Evolutionary conservation across 2,113 vertebrate species (phyloP), one percentile per base, ranked within the genome.

Genomic region (Oenanthe melanoleuca): DNA sequence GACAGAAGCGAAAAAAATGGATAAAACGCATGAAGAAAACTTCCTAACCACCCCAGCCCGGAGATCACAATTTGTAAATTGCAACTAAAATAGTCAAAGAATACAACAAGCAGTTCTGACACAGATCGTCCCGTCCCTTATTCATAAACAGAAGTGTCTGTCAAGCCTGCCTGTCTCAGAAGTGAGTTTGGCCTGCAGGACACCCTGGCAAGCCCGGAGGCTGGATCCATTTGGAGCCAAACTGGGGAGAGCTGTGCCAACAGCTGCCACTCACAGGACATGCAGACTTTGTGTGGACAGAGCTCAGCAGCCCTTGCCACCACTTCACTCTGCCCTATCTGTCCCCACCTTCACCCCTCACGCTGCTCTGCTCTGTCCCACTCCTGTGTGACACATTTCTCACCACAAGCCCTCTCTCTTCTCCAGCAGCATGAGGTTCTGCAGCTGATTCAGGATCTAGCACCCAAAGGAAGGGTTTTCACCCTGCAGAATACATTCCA

Each of bases 71-170:
- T 70, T 77, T 92, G 65, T 8, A 57, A 42, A 21, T 28, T 37
- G 57, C 22, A 45, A 22, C 33, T 65, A 38, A 61, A 85, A 53
- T 20, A 45, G 34, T 47, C 5, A 8, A n/a, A 57, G 59, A 53
- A 34, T 44, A 14, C 31, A 33, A 21, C 0, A 1, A 42, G 57
- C 28, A 1, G 26, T 47, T 55, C 38, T n/a, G 71, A 66, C 73
- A 38, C 16, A 15, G 24, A 8, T 52, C 29, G 9, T 49, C 19
- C 38, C 73, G 38, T 28, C 23, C 7, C 42, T 50, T n/a, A 14
- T 10, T 40, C 28, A 13, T 29, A 9, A 25, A n/a, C n/a, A 14
- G 29, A 55, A 56, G 21, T 0, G 0, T 13, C 57, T 29, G 15
- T 44, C 34, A 25, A 63, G 9, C 38, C 47, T 44, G 18, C 4